Conservation (phyloP, 2,113 vertebrate species). For the Lutjanus erythropterus region DNA sequence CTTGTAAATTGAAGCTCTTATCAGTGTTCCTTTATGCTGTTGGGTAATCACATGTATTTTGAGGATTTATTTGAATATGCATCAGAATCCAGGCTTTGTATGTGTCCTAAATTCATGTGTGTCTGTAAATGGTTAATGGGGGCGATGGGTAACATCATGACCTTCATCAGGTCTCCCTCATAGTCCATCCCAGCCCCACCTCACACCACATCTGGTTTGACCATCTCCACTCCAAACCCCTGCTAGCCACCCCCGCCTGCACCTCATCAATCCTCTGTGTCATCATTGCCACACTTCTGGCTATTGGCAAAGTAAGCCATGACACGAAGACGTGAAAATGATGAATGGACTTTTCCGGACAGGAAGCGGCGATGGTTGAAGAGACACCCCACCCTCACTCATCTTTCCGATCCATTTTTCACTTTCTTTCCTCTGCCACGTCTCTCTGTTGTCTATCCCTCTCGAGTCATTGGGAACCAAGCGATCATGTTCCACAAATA, state of each 20-base stretch:
- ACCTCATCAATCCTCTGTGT: slow-evolving; percentile 85
- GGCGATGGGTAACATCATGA: slow-evolving; percentile 72
- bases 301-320: slow-evolving; percentile 82
- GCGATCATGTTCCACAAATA: slow-evolving; percentile 45
- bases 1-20: neutral
- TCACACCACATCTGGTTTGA: slow-evolving; percentile 84
- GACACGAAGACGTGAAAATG: slow-evolving; percentile 83
- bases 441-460: slow-evolving; percentile 57
- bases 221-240: slow-evolving; percentile 79
- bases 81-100: slow-evolving; percentile 19
- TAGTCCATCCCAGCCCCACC: slow-evolving; percentile 63
- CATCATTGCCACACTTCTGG: slow-evolving; percentile 81
- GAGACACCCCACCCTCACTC: slow-evolving; percentile 78
- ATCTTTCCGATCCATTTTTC: slow-evolving; percentile 79
- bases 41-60: slow-evolving; percentile 11
- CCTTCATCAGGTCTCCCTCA: slow-evolving; percentile 69
- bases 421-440: slow-evolving; percentile 72
- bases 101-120: slow-evolving; percentile 44
- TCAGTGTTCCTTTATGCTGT: neutral
- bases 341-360: slow-evolving; percentile 85
- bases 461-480: slow-evolving; percentile 48
- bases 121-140: slow-evolving; percentile 48
- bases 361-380: slow-evolving; percentile 78
- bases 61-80: slow-evolving; percentile 17
- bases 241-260: slow-evolving; percentile 73